Conservation (phyloP, 2,113 vertebrate species). For the Eira barbara region DNA sequence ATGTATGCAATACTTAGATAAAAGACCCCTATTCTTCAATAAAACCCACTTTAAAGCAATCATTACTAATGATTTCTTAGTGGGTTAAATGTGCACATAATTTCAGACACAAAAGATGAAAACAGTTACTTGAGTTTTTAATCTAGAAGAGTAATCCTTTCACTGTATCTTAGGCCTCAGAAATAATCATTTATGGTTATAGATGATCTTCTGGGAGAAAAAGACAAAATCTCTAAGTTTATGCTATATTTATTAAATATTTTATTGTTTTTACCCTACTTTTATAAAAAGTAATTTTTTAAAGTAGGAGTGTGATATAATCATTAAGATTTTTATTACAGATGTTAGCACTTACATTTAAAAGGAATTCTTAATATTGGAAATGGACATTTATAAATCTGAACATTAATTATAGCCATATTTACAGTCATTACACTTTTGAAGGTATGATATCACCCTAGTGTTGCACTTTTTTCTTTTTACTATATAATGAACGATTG, state of each 20-base stretch:
- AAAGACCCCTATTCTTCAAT: background rate
- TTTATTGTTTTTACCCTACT: background rate
- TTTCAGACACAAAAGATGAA: background rate
- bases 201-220: background rate
- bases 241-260: background rate
- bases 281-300: background rate
- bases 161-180: background rate
- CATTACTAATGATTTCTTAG: background rate
- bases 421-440: slow-evolving; percentile 69
- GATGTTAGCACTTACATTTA: slow-evolving; percentile 7
- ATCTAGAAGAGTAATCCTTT: background rate
- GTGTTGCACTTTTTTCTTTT: slow-evolving; percentile 63
- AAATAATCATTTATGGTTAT: background rate
- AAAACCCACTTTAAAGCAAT: background rate
- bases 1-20: background rate
- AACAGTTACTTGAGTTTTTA: slow-evolving; percentile 13
- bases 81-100: background rate
- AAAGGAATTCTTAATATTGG: slow-evolving; percentile 31
- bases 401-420: slow-evolving; percentile 70
- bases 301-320: slow-evolving; percentile 12
- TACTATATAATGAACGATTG: slow-evolving; percentile 70
- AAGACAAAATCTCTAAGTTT: background rate
- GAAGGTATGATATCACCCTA: slow-evolving; percentile 64
- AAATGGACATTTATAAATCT: slow-evolving; percentile 51
- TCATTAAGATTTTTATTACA: background rate